Evolutionary conservation across 2,113 vertebrate genomes (phyloP).

Genomic region (Xiphias gladius): DNA sequence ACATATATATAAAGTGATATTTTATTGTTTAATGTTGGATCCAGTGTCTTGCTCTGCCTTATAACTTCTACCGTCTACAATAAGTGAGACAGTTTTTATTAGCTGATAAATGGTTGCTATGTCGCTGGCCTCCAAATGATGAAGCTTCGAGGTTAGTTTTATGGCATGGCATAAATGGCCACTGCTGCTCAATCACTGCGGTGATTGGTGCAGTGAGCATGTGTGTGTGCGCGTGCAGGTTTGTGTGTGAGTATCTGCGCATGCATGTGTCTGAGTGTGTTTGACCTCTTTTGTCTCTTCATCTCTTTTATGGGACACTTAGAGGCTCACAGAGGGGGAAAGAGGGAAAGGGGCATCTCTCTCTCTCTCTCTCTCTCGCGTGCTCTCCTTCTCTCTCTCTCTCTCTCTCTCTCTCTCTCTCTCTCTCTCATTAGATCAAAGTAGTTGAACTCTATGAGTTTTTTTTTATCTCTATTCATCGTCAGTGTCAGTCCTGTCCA

Average conservation of each 20-base stretch:
- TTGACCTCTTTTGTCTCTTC: constrained; percentile 62
- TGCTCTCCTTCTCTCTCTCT: constrained; percentile 16
- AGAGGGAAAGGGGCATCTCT: constrained; percentile 11
- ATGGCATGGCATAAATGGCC: constrained; percentile 28
- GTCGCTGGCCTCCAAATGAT: constrained; percentile 55
- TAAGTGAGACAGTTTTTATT: constrained; percentile 39
- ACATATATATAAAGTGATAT: constrained; percentile 12
- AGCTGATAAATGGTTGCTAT: constrained; percentile 58
- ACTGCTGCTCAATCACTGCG: constrained; percentile 37
- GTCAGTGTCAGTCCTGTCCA: constrained; percentile 24
- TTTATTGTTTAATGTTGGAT: constrained; percentile 5
- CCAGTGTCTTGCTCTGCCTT: constrained; percentile 16
- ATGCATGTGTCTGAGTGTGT: constrained; percentile 28
- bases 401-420: constrained; percentile 30
- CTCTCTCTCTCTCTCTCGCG: constrained; percentile 12
- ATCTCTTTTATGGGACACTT: constrained; percentile 61
- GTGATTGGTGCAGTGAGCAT: constrained; percentile 53
- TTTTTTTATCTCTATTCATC: constrained; percentile 53
- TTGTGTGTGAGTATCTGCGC: neutral
- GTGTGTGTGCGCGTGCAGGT: neutral
- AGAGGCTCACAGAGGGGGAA: constrained; percentile 24
- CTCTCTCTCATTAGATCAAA: constrained; percentile 35
- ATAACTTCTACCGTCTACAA: constrained; percentile 39
- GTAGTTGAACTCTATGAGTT: constrained; percentile 54
- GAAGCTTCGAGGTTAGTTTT: constrained; percentile 58